Evolutionary conservation across 2,113 vertebrate genomes (phyloP).

Genomic region (Erythrocercus mccallii): DNA sequence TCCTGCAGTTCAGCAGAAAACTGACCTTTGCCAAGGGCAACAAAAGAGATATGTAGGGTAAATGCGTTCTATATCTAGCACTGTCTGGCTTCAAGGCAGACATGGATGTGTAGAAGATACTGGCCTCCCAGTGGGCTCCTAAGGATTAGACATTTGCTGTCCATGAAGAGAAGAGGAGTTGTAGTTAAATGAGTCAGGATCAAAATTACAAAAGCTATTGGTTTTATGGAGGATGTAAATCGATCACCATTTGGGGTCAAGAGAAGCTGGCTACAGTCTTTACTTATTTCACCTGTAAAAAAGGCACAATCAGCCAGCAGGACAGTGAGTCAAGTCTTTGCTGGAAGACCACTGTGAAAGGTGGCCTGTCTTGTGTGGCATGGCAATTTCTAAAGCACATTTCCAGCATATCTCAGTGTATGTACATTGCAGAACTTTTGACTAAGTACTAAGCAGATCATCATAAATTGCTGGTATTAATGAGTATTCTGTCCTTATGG

Average conservation of each 20-base stretch:
- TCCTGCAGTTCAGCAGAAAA: not conserved
- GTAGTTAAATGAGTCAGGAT: not conserved
- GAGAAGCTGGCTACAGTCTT: not conserved
- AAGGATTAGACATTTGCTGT: not conserved
- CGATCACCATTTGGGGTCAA: accelerated
- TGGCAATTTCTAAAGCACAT: not conserved
- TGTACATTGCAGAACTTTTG: not conserved
- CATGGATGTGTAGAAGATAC: not conserved
- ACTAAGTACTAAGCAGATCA: not conserved
- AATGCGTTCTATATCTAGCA: not conserved
- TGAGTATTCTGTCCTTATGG: not conserved
- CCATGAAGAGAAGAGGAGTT: not conserved
- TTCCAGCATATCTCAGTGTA: not conserved
- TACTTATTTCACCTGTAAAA: not conserved
- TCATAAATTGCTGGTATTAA: not conserved
- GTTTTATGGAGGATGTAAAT: not conserved
- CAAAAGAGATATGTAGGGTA: not conserved
- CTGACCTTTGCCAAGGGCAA: not conserved
- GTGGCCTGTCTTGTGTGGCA: not conserved
- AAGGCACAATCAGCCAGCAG: not conserved
- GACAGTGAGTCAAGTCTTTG: not conserved
- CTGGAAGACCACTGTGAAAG: not conserved
- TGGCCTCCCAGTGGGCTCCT: not conserved
- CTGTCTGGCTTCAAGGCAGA: not conserved
- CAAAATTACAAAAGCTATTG: not conserved